Evolutionary conservation across 2,797 vertebrate genomes (phyloP), one percentile per base, ranked within the genome.

Genomic region (Hydrocynus forskahlii): DNA sequence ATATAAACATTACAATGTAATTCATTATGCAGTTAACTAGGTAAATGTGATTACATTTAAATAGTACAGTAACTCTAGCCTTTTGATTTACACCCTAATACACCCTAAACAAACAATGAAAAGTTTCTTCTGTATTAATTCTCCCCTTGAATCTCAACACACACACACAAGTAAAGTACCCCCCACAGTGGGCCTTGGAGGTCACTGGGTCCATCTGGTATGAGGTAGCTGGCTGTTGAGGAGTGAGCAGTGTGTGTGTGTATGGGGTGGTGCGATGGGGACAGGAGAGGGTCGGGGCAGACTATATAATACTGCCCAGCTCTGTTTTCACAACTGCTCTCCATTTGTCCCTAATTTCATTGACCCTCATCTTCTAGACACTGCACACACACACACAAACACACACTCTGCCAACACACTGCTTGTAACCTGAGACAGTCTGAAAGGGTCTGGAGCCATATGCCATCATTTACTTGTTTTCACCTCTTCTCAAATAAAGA

Each of bases 241-340:
- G 38, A 62, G 50, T 63, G 16, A 54, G 73, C 5, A 29, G 35
- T 45, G 8, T 81, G 74, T 59, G 16, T 57, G 17, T 45, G 59
- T 29, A 5, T 21, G 55, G n/a, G 64, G 25, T 6, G 25, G 50
- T 17, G 59, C 40, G 35, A 9, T 6, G 35, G 35, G 63, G 35
- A 40, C 2, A 66, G 13, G 50, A 66, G 25, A 35, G 64, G 57
- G 40, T 77, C 12, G 48, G 50, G 40, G 55, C 38, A 78, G 25
- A 59, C 63, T 60, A 48, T 52, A 78, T 73, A 60, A 72, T 40
- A 23, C 73, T 52, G 35, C 43, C 76, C 66, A 23, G 69, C 54
- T 79, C n/a, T 90, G 88, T 93, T 94, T 94, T 84, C 79, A 92
- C 90, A 93, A 91, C 91, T 91, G 89, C 81, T 79, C 55, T 68